Percentiles rank a stretch among this genome's conserved stretches.
phyloP scores from a whole-genome alignment of 2,888 invertebrate species.

The Encarsia formosa region DNA sequence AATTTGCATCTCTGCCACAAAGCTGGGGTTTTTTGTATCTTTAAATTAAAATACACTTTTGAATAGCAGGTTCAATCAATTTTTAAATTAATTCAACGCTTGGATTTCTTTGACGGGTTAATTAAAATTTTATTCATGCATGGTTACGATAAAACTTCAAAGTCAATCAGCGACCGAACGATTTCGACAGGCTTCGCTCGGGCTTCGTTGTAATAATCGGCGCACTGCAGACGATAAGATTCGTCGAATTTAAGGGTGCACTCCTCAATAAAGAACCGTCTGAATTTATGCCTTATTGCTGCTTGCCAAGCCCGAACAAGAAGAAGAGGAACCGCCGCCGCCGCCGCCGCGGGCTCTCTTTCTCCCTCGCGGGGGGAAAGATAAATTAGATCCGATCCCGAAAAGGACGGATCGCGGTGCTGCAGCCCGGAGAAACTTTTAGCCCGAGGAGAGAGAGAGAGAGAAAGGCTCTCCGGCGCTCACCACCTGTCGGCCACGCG shows the following conservation, averaged over 20 bases:
- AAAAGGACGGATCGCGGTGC: constrained; percentile 24
- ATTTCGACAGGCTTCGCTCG: too few species aligned
- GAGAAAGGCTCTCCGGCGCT: constrained; percentile 29
- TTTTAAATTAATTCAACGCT: too few species aligned
- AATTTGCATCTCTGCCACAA: too few species aligned
- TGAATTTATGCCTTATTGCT: constrained; percentile 13
- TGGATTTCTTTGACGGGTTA: too few species aligned
- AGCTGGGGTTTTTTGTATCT: too few species aligned
- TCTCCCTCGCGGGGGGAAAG: constrained; percentile 30
- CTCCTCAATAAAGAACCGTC: constrained; percentile 13
- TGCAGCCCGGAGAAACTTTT: constrained; percentile 9
- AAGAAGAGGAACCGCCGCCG: constrained; percentile 23
- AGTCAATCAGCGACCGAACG: neutral
- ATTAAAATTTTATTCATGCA: neutral
- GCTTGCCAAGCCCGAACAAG: constrained; percentile 10
- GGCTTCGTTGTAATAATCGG: neutral
- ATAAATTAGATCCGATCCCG: constrained; percentile 42
- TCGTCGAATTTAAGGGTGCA: neutral
- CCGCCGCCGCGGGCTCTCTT: constrained; percentile 29
- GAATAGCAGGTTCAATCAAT: too few species aligned
- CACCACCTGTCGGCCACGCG: constrained; percentile 47
- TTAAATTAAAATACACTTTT: too few species aligned
- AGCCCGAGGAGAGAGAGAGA: constrained; percentile 15
- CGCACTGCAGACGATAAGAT: neutral
- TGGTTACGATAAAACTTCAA: neutral